These are phyloP conservation scores for Lasiurus cinereus DNA, from an alignment of 2,113 vertebrate species.

Conservation along the genomic window DNA sequence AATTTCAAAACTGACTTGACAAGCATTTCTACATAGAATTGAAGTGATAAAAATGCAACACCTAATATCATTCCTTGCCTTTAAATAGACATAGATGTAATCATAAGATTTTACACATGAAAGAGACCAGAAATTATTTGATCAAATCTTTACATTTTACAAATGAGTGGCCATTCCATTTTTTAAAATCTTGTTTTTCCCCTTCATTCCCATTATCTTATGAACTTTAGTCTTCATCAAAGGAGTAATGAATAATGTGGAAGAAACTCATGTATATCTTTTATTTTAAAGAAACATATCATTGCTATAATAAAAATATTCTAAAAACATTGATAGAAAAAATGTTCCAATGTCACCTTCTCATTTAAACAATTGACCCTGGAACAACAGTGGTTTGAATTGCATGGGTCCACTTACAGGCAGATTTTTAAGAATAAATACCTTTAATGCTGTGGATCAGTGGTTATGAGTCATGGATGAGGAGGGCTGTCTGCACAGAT, in stretches of 20 bases:
- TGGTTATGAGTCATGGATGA: not conserved
- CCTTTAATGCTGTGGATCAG: not conserved
- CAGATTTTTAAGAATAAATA: not conserved
- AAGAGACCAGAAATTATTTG: not conserved
- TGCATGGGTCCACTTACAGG: not conserved
- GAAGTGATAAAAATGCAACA: not conserved
- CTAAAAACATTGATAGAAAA: not conserved
- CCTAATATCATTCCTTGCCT: not conserved
- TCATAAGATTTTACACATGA: slow-evolving; percentile 26
- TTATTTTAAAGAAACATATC: not conserved
- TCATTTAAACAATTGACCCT: not conserved
- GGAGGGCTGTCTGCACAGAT: not conserved
- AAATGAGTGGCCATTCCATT: not conserved
- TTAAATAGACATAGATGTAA: not conserved
- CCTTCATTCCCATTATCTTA: not conserved
- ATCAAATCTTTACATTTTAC: not conserved
- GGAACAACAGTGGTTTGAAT: not conserved
- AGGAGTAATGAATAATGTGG: not conserved
- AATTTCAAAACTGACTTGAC: slow-evolving; percentile 50
- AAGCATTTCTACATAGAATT: slow-evolving; percentile 31
- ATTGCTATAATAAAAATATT: not conserved
- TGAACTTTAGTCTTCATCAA: not conserved
- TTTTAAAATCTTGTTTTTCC: not conserved
- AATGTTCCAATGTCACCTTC: not conserved
- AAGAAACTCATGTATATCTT: not conserved